Conservation (phyloP, 1,140 invertebrate genomes). For the Melanaphis sacchari region DNA sequence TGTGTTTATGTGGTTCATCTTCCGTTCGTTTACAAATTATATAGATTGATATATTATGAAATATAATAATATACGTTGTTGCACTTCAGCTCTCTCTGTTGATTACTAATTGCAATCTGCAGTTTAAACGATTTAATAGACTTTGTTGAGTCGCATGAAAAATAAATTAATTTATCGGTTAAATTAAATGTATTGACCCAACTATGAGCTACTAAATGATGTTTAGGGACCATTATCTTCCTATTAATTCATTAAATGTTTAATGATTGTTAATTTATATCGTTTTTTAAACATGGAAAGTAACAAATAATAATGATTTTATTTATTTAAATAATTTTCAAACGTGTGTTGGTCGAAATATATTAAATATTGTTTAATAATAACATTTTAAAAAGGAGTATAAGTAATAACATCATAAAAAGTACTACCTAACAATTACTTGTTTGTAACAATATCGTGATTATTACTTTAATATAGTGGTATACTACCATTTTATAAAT, state of each 20-base stretch:
- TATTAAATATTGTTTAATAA: neutral
- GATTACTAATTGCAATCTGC: neutral
- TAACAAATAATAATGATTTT: neutral
- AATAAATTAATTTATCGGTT: no score
- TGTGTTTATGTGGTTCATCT: neutral
- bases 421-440: neutral
- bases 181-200: no score
- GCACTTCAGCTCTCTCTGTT: slow-evolving; percentile 28
- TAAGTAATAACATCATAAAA: neutral
- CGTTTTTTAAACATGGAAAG: neutral
- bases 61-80: neutral
- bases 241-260: no score
- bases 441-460: no score
- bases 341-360: neutral
- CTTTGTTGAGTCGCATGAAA: no score
- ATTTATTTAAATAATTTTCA: neutral
- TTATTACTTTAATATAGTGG: no score
- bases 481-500: no score
- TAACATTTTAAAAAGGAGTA: neutral
- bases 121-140: neutral
- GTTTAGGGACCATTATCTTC: neutral
- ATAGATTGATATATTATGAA: neutral
- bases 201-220: no score
- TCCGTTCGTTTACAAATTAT: neutral
- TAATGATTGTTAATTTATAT: no score